A percentile compares a stretch with the other conserved stretches of the same genome.
phyloP scores from a whole-genome alignment of 2,797 vertebrate species.

The Ataeniobius toweri region DNA sequence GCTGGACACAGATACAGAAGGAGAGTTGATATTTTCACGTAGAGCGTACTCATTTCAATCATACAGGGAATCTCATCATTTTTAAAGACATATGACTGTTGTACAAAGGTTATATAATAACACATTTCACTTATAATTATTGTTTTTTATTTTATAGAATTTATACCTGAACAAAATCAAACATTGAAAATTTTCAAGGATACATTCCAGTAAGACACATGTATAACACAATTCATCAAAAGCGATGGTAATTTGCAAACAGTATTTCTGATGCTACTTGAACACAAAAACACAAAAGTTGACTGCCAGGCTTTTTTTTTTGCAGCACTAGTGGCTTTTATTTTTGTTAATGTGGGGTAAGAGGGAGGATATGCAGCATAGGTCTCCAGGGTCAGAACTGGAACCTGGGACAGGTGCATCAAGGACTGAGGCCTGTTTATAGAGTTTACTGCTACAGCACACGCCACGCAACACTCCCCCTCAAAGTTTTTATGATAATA shows the following conservation, averaged over 20 bases:
- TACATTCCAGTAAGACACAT: neutral
- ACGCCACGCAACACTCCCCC: too few species aligned
- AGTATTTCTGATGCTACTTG: neutral
- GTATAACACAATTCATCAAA: neutral
- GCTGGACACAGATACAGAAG: constrained; percentile 8
- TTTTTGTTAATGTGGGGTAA: too few species aligned
- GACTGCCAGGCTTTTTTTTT: too few species aligned
- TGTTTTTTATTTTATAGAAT: neutral
- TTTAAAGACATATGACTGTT: neutral
- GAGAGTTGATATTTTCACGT: neutral
- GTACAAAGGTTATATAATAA: neutral
- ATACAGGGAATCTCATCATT: neutral
- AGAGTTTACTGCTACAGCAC: too few species aligned
- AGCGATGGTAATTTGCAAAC: neutral
- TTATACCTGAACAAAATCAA: neutral
- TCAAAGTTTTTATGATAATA: neutral
- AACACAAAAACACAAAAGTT: neutral
- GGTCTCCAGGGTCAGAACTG: too few species aligned
- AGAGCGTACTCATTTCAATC: neutral
- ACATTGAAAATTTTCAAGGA: neutral
- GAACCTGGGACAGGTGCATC: too few species aligned
- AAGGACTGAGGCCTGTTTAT: too few species aligned
- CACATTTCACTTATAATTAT: neutral
- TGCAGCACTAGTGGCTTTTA: too few species aligned
- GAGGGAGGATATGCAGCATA: too few species aligned